Conservation (phyloP, 1,140 invertebrate genomes). For the Hylaeus anthracinus region DNA sequence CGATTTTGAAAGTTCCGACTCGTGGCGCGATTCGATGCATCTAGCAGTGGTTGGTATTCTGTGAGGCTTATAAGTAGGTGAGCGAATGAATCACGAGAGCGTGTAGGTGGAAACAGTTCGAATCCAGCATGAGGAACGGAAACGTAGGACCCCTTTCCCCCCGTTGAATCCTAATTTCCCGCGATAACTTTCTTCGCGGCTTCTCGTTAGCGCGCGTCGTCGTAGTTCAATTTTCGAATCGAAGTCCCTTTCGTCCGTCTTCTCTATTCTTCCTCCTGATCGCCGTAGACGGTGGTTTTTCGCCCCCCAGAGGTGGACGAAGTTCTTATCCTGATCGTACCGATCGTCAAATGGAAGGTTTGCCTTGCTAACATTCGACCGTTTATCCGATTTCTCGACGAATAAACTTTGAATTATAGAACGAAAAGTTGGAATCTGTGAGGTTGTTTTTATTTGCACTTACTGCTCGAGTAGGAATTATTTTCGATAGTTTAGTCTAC, state of each 20-base stretch:
- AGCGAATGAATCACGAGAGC: slow-evolving; percentile 17
- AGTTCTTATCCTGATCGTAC: no score
- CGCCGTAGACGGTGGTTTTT: neutral
- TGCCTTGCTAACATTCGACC: no score
- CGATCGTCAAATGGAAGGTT: no score
- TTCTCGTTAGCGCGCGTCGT: neutral
- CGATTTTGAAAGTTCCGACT: slow-evolving; percentile 20
- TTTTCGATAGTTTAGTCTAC: no score
- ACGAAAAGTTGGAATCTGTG: no score
- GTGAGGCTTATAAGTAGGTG: slow-evolving; percentile 1
- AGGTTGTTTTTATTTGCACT: no score
- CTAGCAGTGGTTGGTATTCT: neutral
- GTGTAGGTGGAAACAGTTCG: slow-evolving; percentile 14
- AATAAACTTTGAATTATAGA: no score
- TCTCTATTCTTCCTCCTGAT: neutral
- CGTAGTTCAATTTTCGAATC: neutral
- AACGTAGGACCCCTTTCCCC: neutral
- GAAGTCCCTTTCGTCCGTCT: neutral
- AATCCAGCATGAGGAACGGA: neutral
- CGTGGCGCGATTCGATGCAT: slow-evolving; percentile 7
- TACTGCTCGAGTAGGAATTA: no score
- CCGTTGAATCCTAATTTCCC: neutral
- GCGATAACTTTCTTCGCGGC: neutral
- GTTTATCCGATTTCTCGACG: no score
- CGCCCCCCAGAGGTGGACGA: no score